Base-by-base conservation (phyloP, 2,797 vertebrate species). In the Sciurus carolinensis region DNA sequence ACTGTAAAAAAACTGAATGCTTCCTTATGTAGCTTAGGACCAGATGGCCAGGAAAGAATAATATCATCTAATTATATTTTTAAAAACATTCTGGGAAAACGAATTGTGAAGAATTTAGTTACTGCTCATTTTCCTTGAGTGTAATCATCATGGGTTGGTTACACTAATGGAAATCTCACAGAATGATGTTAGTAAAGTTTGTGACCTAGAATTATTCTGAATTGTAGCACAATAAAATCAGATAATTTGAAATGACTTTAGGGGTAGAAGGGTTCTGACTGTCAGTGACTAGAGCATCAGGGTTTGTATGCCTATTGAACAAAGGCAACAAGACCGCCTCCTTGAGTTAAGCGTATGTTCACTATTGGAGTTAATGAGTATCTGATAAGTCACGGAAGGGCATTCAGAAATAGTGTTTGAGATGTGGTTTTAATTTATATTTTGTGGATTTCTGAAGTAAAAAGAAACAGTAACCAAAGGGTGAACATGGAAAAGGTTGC, bases 141-240 rank as follows among this genome's bases (percentile, higher is more conserved):
- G 66, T 96, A 90, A 11, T 85, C 47, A 92, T 66, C 66, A 22
- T 20, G 57, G 54, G 0, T 80, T 95, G 80, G n/a, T 84, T 91
- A 82, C 10, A 22, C 0, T 76, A 92, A 66, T 44, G 95, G 71
- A 93, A 81, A 59, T 14, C 22, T 95, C 76, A 87, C 88, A 93
- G 62, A 87, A 30, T 67, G 52, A 86, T 86, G 69, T 64, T 57
- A 33, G 59, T 95, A 71, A 67, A 28, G 57, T 91, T 57, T 82
- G 52, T 81, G 47, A 92, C 77, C 24, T 50, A 22, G 57, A 91
- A 83, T 73, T 96, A 90, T 62, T 95, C 96, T 64, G 67, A 85
- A 18, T 76, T 96, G 33, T 22, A 85, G 0, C 80, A 36, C 11
- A 82, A 62, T 93, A 67, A 59, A 62, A 95, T 69, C 64, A 94